phyloP scores from a whole-genome alignment of 2,888 invertebrate genomes.

The Tholera decimalis region DNA sequence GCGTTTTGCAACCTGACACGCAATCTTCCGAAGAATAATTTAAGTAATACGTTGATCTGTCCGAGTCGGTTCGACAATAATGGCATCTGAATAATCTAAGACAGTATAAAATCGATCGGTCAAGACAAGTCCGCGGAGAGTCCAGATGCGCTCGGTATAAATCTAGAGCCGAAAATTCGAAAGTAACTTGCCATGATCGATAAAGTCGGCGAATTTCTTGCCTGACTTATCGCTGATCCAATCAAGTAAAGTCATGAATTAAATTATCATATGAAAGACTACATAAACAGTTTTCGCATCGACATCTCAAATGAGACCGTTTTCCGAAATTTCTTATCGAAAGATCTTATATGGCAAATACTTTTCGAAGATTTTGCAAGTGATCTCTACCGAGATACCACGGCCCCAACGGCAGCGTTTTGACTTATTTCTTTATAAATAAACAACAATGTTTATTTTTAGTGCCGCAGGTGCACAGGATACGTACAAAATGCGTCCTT shows the following conservation, averaged over 20 bases:
- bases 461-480: slow-evolving; percentile 74
- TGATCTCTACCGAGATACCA: slow-evolving; percentile 64
- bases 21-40: slow-evolving; percentile 80
- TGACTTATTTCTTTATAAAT: slow-evolving; percentile 76
- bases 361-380: slow-evolving; percentile 66
- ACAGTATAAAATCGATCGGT: slow-evolving; percentile 69
- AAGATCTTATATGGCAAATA: slow-evolving; percentile 61
- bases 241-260: slow-evolving; percentile 47
- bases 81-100: slow-evolving; percentile 79
- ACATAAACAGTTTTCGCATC: slow-evolving; percentile 47
- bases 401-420: slow-evolving; percentile 69
- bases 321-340: slow-evolving; percentile 55
- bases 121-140: slow-evolving; percentile 49
- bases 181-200: slow-evolving; percentile 47
- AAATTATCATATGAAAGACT: slow-evolving; percentile 43
- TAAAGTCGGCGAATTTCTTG: slow-evolving; percentile 41
- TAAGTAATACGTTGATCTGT: slow-evolving; percentile 86
- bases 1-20: slow-evolving; percentile 84
- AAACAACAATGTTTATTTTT: slow-evolving; percentile 71
- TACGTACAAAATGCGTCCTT: slow-evolving; percentile 71
- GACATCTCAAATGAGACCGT: slow-evolving; percentile 47
- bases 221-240: slow-evolving; percentile 36
- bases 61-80: slow-evolving; percentile 78
- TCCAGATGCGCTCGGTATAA: slow-evolving; percentile 64
- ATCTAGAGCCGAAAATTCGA: slow-evolving; percentile 56